These are phyloP conservation scores for Lepus europaeus DNA, from an alignment of 2,113 vertebrate genomes.

Conservation along the genomic window DNA sequence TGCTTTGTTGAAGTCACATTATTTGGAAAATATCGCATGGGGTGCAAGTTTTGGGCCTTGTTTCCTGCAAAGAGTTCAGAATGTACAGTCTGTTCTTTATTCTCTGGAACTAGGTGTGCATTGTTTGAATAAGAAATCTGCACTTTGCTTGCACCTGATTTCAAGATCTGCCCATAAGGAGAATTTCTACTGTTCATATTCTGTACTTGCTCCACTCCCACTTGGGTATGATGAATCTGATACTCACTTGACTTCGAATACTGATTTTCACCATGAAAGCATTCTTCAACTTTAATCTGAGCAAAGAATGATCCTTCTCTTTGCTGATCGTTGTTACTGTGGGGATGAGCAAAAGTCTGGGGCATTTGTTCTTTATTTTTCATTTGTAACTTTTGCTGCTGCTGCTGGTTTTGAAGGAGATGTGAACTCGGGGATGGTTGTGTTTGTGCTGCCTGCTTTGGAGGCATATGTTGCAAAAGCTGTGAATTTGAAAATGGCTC, in stretches of 20 bases:
- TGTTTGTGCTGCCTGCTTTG: slow-evolving; percentile 87
- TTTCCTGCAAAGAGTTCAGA: slow-evolving; percentile 77
- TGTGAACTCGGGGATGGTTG: slow-evolving; percentile 86
- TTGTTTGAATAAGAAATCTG: slow-evolving; percentile 87
- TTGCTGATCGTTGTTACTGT: slow-evolving; percentile 73
- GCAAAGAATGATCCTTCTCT: slow-evolving; percentile 75
- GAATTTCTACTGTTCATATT: slow-evolving; percentile 82
- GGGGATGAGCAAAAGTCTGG: slow-evolving; percentile 73
- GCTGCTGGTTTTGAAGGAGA: slow-evolving; percentile 83
- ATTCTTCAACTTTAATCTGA: slow-evolving; percentile 85
- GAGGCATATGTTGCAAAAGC: slow-evolving; percentile 88
- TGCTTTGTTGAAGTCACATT: slow-evolving; percentile 89
- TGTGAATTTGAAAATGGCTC: slow-evolving; percentile 89
- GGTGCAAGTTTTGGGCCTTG: slow-evolving; percentile 86
- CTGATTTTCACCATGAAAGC: slow-evolving; percentile 85
- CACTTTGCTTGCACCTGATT: slow-evolving; percentile 66
- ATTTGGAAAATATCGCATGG: slow-evolving; percentile 88
- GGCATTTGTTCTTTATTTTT: slow-evolving; percentile 83
- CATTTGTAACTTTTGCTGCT: slow-evolving; percentile 75
- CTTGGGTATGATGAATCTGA: slow-evolving; percentile 84
- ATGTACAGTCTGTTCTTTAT: slow-evolving; percentile 76
- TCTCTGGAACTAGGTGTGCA: slow-evolving; percentile 81
- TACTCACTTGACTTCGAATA: slow-evolving; percentile 87
- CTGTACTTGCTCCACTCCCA: slow-evolving; percentile 86
- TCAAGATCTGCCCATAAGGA: slow-evolving; percentile 80